Conservation (phyloP, 2,888 invertebrate genomes). For the Pristionchus exspectatus region DNA sequence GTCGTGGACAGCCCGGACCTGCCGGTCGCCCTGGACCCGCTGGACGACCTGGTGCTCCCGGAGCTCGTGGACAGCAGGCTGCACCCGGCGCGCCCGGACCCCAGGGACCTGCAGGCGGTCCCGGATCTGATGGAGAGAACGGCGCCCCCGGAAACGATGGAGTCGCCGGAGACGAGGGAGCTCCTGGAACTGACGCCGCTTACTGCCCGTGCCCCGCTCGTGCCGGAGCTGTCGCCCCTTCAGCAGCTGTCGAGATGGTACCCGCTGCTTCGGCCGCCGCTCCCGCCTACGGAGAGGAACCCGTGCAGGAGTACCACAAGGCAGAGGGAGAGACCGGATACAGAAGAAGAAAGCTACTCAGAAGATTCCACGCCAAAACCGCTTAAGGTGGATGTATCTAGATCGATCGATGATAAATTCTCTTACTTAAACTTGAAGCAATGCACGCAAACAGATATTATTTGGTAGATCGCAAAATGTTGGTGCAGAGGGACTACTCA, state of each 20-base stretch:
- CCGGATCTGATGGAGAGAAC: conserved; percentile 33
- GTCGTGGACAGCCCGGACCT: conserved; percentile 51
- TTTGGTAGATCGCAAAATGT: neutral
- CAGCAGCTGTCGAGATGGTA: conserved; percentile 20
- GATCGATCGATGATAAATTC: conserved; percentile 27
- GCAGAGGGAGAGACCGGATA: neutral
- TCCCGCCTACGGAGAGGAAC: conserved; percentile 18
- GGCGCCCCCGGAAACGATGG: conserved; percentile 66
- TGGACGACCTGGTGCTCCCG: conserved; percentile 49
- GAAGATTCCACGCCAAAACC: conserved; percentile 24
- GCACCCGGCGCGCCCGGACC: conserved; percentile 53
- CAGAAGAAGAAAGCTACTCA: conserved; percentile 17
- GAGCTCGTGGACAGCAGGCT: conserved; percentile 55
- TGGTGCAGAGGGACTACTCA: neutral
- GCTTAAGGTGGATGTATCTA: neutral
- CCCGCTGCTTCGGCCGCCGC: conserved; percentile 27
- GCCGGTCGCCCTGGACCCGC: conserved; percentile 50
- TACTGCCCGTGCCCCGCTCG: conserved; percentile 54
- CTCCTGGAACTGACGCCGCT: conserved; percentile 62
- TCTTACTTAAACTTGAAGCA: neutral
- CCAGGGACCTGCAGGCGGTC: conserved; percentile 14
- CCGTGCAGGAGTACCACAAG: conserved; percentile 51
- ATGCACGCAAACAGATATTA: no score
- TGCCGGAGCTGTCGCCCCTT: conserved; percentile 15
- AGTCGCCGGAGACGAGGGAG: conserved; percentile 64